phyloP scores from a whole-genome alignment of 23 tunicate genomes.

The Halocynthia aurantium region DNA sequence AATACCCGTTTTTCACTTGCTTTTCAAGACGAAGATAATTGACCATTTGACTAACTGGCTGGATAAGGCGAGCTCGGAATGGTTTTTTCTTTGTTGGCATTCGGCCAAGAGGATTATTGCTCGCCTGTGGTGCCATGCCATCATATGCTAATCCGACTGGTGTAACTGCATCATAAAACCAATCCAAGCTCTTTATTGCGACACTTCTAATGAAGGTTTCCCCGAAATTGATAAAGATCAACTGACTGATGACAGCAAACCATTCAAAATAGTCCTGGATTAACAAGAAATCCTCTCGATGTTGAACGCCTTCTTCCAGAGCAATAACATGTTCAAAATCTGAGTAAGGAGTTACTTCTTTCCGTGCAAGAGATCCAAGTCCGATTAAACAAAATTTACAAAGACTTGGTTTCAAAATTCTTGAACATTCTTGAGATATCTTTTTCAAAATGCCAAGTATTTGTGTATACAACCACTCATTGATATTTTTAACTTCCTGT shows the following conservation, averaged over 20 bases:
- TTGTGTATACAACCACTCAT: no score
- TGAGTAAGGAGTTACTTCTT: no score
- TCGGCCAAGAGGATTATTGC: constrained; percentile 50
- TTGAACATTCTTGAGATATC: no score
- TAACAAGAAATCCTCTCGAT: background rate
- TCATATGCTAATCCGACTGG: no score
- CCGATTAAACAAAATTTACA: no score
- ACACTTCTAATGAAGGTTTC: constrained; percentile 35
- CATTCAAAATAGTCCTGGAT: constrained; percentile 40
- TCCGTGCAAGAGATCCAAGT: no score
- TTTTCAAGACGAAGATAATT: constrained; percentile 19
- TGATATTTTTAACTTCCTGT: no score
- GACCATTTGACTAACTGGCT: constrained; percentile 32
- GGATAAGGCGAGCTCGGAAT: constrained; percentile 27
- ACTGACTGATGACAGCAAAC: constrained; percentile 33
- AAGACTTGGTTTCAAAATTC: no score
- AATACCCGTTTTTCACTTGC: constrained; percentile 24
- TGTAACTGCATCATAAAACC: constrained; percentile 44
- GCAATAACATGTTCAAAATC: constrained; percentile 43
- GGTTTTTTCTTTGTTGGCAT: constrained; percentile 10
- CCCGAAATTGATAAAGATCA: constrained; percentile 25
- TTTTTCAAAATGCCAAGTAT: no score
- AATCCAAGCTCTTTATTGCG: constrained; percentile 13
- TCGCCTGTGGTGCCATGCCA: constrained; percentile 47
- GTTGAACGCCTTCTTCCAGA: constrained; percentile 28